Evolutionary conservation across 2,113 vertebrate genomes (phyloP), one percentile per base, ranked within the genome.

Genomic region (Aldabrachelys gigantea): DNA sequence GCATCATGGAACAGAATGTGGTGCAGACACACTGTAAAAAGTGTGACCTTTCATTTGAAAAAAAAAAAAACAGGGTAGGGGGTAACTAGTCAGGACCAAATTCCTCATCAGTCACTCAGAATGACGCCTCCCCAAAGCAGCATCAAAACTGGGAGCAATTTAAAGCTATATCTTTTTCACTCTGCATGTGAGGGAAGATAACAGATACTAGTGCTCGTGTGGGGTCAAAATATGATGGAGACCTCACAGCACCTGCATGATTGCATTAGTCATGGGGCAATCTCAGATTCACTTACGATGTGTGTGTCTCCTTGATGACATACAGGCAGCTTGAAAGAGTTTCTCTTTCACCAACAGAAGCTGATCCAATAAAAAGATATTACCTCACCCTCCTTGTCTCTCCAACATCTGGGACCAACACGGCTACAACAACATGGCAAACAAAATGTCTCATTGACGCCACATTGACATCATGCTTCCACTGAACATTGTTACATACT

Each of bases 151-250:
- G 41, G 72, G 41, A 76, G 24, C 10, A 44, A 41, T 76, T 11
- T 76, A 76, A 76, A 75, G 72, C 72, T 24, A 21, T 35, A 69
- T 81, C 1, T 84, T 84, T 54, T 62, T 38, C 53, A 21, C 25
- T 27, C 50, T 8, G 4, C 0, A 3, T 13, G 16, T 69, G 50
- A 80, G 19, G 35, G 13, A 54, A 52, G 35, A 38, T 35, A 81
- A 69, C 0, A 1, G 22, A 24, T 56, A n/a, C 0, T 0, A 92
- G 54, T 1, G 5, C 27, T 85, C 78, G n/a, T 25, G 13, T 49
- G 47, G 62, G 31, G 22, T 82, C 56, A 54, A 6, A 22, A 47
- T 9, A 10, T 7, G 29, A 13, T 86, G 35, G 24, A 35, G 89
- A 4, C 16, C 89, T 31, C 85, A 85, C 84, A 22, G 24, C 54